Evolutionary conservation across 2,113 vertebrate species (phyloP).

Genomic region (Rhineura floridana): DNA sequence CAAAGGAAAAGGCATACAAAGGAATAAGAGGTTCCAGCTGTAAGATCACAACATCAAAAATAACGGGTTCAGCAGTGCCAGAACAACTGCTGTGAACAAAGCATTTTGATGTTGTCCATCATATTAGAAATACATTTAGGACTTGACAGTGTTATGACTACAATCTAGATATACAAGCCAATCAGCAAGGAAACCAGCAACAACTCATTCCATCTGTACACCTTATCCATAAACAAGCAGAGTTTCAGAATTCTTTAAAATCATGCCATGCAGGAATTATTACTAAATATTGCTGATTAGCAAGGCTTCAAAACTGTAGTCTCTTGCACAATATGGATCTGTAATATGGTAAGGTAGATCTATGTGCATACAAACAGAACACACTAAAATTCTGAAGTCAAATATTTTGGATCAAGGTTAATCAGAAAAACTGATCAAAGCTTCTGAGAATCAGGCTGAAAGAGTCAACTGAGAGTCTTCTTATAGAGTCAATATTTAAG

Average conservation of each 20-base stretch:
- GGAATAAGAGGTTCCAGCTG: constrained; percentile 52
- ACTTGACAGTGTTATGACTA: constrained; percentile 35
- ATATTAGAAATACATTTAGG: constrained; percentile 23
- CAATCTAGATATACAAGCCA: constrained; percentile 47
- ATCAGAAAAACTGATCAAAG: not conserved
- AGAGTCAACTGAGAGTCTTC: not conserved
- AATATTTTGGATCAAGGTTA: not conserved
- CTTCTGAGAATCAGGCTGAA: not conserved
- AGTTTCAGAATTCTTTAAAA: not conserved
- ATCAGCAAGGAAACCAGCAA: not conserved
- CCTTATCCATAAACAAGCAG: not conserved
- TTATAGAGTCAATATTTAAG: not conserved
- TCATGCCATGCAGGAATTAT: not conserved
- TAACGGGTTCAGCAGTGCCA: constrained; percentile 18
- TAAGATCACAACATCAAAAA: constrained; percentile 35
- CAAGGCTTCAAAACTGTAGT: not conserved
- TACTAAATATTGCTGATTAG: not conserved
- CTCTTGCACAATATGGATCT: not conserved
- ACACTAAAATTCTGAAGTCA: not conserved
- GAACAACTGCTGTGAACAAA: constrained; percentile 43
- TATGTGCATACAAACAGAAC: not conserved
- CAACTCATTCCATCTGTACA: not conserved
- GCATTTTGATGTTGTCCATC: constrained; percentile 56
- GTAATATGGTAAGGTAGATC: not conserved
- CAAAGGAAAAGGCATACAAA: constrained; percentile 48